Evolutionary conservation across 1,140 invertebrate species (phyloP), one percentile per base, ranked within the genome.

Genomic region (Drosophila orena): DNA sequence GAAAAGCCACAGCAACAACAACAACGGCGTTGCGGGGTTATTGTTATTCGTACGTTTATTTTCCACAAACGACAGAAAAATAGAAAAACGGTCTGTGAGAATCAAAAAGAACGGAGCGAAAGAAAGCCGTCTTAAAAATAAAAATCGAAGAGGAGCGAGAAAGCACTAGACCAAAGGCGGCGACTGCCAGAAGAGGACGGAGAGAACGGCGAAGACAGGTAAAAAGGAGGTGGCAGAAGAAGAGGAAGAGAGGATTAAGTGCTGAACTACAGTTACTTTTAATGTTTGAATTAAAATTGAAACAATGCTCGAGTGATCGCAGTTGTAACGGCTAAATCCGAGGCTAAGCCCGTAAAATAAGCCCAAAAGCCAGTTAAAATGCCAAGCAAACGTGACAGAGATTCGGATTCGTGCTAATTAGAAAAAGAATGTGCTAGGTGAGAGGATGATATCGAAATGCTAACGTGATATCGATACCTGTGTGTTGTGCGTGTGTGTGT

Each of bases 321-420:
- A 49, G 43, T 43, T 62, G 34, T 38, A 22, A 68, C 65, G 54
- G 17, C 37, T 27, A 46, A 73, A 55, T 52, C 74, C 44, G 52
- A 38, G 57, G 27, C 34, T 37, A n/a, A 57, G 58, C 57, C 44
- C 56, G 30, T 30, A 52, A 66, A 20, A 44, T 20, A 44, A 20
- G 20, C 42, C 10, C 43, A 10, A 47, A 73, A 66, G 44, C 64
- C 64, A 75, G 78, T 86, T 68, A 49, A 71, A 72, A 42, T 46
- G 49, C 49, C 56, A 66, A 47, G 49, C 37, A 43, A 77, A 81
- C 70, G 81, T 86, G 68, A 62, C 83, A 77, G 42, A 81, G 75
- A 79, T 72, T 88, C 47, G 57, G 78, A 89, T 77, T 88, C 56
- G 79, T 89, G 79, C 84, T 88, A 88, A 88, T 88, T 88, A 89